Percentiles rank a stretch among this genome's conserved stretches.
Conservation (phyloP, 2,888 invertebrate genomes). For the Helicoverpa assulta region DNA sequence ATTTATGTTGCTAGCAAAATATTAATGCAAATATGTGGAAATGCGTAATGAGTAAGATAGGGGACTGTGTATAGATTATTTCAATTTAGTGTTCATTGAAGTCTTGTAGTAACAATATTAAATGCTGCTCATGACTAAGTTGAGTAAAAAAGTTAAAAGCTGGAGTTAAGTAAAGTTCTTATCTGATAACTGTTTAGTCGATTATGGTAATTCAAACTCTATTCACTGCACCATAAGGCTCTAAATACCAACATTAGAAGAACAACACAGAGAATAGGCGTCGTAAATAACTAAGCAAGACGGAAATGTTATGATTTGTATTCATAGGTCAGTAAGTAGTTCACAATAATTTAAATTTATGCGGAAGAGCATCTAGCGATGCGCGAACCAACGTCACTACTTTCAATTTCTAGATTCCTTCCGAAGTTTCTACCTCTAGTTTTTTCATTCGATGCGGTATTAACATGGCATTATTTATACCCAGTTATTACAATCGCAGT, state of each 20-base stretch:
- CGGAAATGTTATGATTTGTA: conserved; percentile 77
- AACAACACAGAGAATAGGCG: conserved; percentile 51
- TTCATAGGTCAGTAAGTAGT: conserved; percentile 72
- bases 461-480: neutral
- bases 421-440: neutral
- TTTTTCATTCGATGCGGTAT: no score
- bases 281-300: conserved; percentile 69
- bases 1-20: neutral
- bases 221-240: conserved; percentile 24
- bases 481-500: neutral
- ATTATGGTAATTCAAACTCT: conserved; percentile 29
- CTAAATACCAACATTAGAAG: conserved; percentile 12
- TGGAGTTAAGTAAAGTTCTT: conserved; percentile 12
- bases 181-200: conserved; percentile 22
- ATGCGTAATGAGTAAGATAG: no score
- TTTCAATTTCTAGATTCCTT: conserved; percentile 63
- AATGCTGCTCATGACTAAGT: no score
- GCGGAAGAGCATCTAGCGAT: conserved; percentile 68
- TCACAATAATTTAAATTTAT: conserved; percentile 68
- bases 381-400: conserved; percentile 54
- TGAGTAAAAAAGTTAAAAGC: neutral
- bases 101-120: no score
- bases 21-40: neutral
- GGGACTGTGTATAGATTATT: no score
- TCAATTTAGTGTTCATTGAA: no score